Conservation (phyloP, 2,888 invertebrate species). For the Biston stratarius region DNA sequence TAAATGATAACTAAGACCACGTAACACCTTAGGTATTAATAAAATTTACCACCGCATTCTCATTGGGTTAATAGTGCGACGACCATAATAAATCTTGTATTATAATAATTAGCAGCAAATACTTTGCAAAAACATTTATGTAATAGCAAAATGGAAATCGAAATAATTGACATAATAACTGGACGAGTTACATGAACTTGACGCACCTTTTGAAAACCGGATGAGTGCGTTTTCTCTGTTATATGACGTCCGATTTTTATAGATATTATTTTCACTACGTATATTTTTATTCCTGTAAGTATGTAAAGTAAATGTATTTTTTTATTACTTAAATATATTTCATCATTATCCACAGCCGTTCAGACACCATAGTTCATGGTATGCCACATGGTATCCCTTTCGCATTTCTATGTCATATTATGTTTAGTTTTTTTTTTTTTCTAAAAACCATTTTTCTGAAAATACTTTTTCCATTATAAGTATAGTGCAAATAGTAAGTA, state of each 20-base stretch:
- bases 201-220: constrained; percentile 15
- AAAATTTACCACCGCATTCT: neutral
- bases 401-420: too few relatives aligned
- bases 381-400: too few relatives aligned
- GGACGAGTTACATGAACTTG: constrained; percentile 34
- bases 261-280: neutral
- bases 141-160: constrained; percentile 24
- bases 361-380: too few relatives aligned
- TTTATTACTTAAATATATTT: too few relatives aligned
- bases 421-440: too few relatives aligned
- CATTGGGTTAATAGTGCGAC: neutral
- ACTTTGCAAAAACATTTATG: constrained; percentile 23
- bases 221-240: constrained; percentile 13
- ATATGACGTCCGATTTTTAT: neutral
- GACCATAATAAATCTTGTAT: constrained; percentile 1
- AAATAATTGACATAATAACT: constrained; percentile 30
- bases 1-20: neutral
- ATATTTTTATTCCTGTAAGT: neutral
- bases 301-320: too few relatives aligned
- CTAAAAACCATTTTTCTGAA: too few relatives aligned
- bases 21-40: neutral
- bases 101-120: constrained; percentile 8
- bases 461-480: too few relatives aligned
- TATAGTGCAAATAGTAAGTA: too few relatives aligned
- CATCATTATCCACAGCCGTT: too few relatives aligned